Evolutionary conservation across 2,797 vertebrate genomes (phyloP), one percentile per base, ranked within the genome.

Genomic region (Parambassis ranga): DNA sequence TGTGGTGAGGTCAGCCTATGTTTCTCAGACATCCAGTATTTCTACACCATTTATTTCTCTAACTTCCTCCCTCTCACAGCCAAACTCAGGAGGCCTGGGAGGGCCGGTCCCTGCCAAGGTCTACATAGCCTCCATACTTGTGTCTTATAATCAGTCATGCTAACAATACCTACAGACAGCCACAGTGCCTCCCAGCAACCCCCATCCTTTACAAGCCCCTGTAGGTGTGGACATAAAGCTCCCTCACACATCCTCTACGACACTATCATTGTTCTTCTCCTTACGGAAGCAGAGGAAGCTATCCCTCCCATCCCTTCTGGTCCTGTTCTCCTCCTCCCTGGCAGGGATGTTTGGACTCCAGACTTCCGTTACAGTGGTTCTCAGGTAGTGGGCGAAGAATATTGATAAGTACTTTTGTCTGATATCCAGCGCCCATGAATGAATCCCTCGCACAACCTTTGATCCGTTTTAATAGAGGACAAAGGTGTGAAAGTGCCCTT

Each of bases 231-330:
- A 73, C 10, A 5, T 47, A 69, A 62, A 71, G 44, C 65, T 63
- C 41, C 10, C 14, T 65, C 20, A 4, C 30, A 43, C 65, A 88
- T 89, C 82, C 86, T 75, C 57, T 62, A 58, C 31, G 53, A 78
- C 62, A 71, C 72, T 44, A 32, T 79, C 82, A 88, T 90, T 88
- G 86, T 89, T 83, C 58, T 79, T 56, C 28, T 76, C 61, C 18
- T 42, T 16, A 16, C 19, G 57, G 78, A 76, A 68, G 55, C 16
- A 11, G 47, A 75, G 87, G 88, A 90, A 88, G 39, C 3, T 59
- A 81, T 80, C 78, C 85, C 86, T 81, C 87, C 89, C 84, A 84
- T 86, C 75, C 82, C 64, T 66, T 53, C 50, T 71, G 61, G 42
- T 70, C 51, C 32, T 44, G 43, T n/a, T 61, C 79, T 39, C 71